Percentiles rank a stretch among this genome's conserved stretches.
Conservation (phyloP, 2,113 vertebrate genomes). For the Myotis lucifugus region DNA sequence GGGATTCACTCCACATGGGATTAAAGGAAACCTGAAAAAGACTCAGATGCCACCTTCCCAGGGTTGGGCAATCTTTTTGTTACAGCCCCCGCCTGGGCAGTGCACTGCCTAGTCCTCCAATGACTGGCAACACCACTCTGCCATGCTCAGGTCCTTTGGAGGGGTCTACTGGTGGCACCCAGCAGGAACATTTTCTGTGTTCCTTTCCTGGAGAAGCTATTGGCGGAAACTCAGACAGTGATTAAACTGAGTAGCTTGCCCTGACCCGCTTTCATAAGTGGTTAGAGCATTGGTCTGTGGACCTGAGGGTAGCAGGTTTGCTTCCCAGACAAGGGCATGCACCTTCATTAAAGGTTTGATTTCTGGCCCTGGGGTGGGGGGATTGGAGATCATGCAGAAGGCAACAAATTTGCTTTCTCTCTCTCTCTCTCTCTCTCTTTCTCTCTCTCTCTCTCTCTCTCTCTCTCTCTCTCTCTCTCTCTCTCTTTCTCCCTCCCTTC, state of each 20-base stretch:
- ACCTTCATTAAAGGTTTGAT: no score
- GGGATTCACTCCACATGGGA: not conserved
- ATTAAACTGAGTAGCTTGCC: not conserved
- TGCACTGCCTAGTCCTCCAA: not conserved
- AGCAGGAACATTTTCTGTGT: not conserved
- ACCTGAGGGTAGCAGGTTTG: no score
- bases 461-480: no score
- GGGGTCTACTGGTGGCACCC: not conserved
- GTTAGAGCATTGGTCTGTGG: no score
- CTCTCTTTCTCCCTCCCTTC: no score
- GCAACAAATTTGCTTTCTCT: no score
- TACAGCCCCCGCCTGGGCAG: not conserved
- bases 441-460: no score
- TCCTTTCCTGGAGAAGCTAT: not conserved
- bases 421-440: no score
- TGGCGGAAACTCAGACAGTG: not conserved
- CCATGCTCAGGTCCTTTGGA: not conserved
- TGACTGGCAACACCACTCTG: not conserved
- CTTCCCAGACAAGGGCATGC: no score
- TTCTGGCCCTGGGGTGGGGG: no score
- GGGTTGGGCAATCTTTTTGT: not conserved
- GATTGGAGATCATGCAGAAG: no score
- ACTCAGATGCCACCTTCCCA: not conserved
- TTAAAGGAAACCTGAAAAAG: not conserved
- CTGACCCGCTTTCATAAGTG: no score